Conservation (phyloP, 2,888 invertebrate species). For the Oegoconia quadripuncta region DNA sequence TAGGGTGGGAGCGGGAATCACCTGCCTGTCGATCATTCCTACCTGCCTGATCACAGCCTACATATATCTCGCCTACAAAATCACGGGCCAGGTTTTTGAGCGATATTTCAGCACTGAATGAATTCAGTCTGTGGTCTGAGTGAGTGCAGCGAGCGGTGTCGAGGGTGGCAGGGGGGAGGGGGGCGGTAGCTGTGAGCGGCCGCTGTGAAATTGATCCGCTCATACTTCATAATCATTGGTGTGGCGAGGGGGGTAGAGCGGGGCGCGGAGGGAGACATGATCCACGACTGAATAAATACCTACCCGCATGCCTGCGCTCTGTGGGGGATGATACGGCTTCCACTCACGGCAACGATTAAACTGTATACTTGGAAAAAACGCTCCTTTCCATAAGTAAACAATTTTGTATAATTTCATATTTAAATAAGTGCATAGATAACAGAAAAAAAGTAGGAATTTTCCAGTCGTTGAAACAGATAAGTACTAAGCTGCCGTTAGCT, state of each 20-base stretch:
- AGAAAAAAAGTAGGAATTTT: no score
- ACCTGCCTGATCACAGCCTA: conserved; percentile 26
- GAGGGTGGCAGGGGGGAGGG: conserved; percentile 14
- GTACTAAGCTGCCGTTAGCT: no score
- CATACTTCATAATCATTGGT: conserved; percentile 59
- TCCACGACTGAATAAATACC: not conserved
- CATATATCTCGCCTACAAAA: not conserved
- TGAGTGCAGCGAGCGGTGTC: conserved; percentile 15
- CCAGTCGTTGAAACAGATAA: no score
- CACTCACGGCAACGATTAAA: no score
- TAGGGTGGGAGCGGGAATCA: not conserved
- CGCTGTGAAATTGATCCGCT: conserved; percentile 61
- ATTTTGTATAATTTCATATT: no score
- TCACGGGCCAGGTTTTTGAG: not conserved
- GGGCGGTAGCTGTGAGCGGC: conserved; percentile 39
- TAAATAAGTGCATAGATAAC: no score
- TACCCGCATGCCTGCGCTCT: not conserved
- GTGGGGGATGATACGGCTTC: no score
- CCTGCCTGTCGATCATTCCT: conserved; percentile 2
- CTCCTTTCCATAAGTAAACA: no score
- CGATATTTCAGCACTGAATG: conserved; percentile 3
- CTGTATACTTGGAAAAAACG: no score
- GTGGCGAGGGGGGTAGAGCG: conserved; percentile 27
- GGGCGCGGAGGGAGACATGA: not conserved
- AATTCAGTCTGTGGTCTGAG: conserved; percentile 29